Evolutionary conservation across 2,888 invertebrate species (phyloP).

Genomic region (Platycheirus albimanus): DNA sequence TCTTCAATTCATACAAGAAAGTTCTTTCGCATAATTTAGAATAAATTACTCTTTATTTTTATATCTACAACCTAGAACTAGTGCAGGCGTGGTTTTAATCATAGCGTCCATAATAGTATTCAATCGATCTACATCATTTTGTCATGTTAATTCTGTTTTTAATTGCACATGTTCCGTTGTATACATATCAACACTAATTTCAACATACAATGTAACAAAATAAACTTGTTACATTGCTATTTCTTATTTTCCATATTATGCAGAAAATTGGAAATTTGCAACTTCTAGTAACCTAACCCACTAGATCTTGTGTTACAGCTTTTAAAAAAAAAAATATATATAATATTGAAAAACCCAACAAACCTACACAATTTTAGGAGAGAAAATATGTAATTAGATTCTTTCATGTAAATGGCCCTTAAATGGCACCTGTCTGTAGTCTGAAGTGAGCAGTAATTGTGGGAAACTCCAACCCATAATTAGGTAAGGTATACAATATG

Average conservation of each 20-base stretch:
- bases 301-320: neutral
- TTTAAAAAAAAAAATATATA: neutral
- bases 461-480: slow-evolving; percentile 5
- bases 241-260: neutral
- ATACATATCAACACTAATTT: no score
- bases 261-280: slow-evolving; percentile 10
- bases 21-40: no score
- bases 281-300: slow-evolving; percentile 14
- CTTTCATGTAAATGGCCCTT: neutral
- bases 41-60: no score
- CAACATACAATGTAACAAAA: slow-evolving; percentile 2
- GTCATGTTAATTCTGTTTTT: neutral
- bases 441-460: neutral
- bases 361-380: no score
- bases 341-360: slow-evolving; percentile 7
- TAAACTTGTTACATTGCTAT: neutral
- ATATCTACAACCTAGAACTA: neutral
- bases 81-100: slow-evolving; percentile 13
- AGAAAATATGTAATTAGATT: neutral
- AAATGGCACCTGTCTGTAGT: neutral
- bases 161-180: neutral
- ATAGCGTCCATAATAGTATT: slow-evolving; percentile 1
- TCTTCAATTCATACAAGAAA: no score
- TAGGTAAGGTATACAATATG: no score
- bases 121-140: neutral